Conservation (phyloP, 2,888 invertebrate genomes). For the Tachina grossa region DNA sequence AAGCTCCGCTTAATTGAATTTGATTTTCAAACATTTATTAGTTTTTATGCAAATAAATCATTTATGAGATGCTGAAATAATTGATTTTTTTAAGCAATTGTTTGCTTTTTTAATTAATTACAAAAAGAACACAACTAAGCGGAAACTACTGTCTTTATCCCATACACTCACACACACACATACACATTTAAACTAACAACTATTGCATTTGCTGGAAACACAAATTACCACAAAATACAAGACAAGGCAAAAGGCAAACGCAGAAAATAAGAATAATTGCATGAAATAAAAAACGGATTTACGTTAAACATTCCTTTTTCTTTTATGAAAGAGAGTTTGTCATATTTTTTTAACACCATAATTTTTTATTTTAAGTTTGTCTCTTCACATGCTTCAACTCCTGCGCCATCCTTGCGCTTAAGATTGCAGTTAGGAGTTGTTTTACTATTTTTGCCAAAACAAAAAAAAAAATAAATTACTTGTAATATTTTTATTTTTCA, state of each 20-base stretch:
- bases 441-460: neutral
- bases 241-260: constrained; percentile 66
- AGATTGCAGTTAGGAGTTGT: neutral
- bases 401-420: neutral
- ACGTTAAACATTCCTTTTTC: constrained; percentile 75
- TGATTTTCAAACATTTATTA: too few relatives aligned
- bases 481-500: constrained; percentile 23
- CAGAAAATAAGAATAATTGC: constrained; percentile 78
- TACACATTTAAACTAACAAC: constrained; percentile 24
- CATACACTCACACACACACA: neutral
- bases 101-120: too few relatives aligned
- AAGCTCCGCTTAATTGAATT: too few relatives aligned
- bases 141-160: neutral
- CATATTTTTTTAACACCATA: constrained; percentile 68
- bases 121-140: too few relatives aligned
- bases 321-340: constrained; percentile 71
- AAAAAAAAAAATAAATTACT: constrained; percentile 14
- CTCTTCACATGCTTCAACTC: neutral
- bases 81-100: too few relatives aligned
- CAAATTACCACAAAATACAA: constrained; percentile 69
- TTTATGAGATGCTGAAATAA: too few relatives aligned
- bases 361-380: constrained; percentile 52
- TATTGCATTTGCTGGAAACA: constrained; percentile 61
- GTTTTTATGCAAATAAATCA: too few relatives aligned
- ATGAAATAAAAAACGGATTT: constrained; percentile 80